Evolutionary conservation across 2,113 vertebrate genomes (phyloP), one percentile per base, ranked within the genome.

Genomic region (Myiagra hebetior): DNA sequence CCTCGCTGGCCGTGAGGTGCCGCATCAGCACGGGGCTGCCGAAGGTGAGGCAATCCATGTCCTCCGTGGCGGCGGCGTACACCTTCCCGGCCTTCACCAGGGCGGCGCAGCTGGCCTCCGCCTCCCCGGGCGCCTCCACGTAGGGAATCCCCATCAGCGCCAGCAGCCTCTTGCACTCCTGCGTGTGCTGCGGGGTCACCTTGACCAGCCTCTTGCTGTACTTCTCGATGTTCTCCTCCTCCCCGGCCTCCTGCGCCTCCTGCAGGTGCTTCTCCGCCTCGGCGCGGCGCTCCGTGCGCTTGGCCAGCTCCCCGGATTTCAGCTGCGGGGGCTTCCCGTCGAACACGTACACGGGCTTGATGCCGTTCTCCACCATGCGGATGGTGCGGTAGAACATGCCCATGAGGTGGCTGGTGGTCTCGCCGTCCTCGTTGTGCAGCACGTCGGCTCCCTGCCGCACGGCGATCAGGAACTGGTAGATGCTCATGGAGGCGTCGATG

Each of bases 301-400:
- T 99, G 46, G 98, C 97, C 96, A 99, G 98, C 98, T 99, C 99
- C 8, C 98, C 98, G 0, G 99, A 99, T 85, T 99, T 99, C 68
- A 99, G 98, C 97, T 99, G 98, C 0, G 99, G 99, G 0, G 99
- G 99, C 52, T 99, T 99, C 64, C 99, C 99, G 0, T 99, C 99
- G 6, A 99, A 99, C 87, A 99, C 98, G 0, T 99, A 99, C 23
- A 99, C 99, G 0, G 99, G 99, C 93, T 99, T 99, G 97, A 99
- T 99, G 75, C 99, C 99, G 0, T 98, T 98, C 96, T 99, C 99
- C 94, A 99, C 95, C 99, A 99, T 99, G 93, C 99, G 99, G 92
- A 99, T 99, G 68, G 99, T 99, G 46, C 99, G 98, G 97, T 99
- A 99, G 97, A 99, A 99, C 99, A 99, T 99, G 46, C 99, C 99